Evolutionary conservation across 2,888 invertebrate genomes (phyloP), one percentile per base, ranked within the genome.

Genomic region (Yponomeuta malinellus): DNA sequence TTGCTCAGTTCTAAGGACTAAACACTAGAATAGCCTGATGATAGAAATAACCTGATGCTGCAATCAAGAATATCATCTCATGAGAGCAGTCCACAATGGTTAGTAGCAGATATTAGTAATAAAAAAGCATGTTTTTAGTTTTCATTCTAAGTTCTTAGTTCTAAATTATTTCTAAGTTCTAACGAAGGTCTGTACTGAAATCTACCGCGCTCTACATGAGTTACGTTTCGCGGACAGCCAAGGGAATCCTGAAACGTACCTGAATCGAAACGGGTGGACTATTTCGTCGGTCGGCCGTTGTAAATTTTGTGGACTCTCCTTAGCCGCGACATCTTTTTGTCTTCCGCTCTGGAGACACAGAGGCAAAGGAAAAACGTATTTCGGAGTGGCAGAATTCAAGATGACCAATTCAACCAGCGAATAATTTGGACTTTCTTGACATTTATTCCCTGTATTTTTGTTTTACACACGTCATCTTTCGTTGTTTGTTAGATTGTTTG

Each of bases 241-340:
- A 23, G 64, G 64, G 29, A 31, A 29, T 8, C n/a, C 64, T 64
- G 3, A 8, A 64, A 64, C 64, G 33, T 67, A 15, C 67, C 31
- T 65, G 29, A 65, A 65, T 33, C 29, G 65, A 64, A 64, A 23
- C 64, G 29, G 64, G 64, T 29, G 23, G 64, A 65, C 65, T 10
- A 31, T 52, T 52, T 31, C 52, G 52, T 29, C 48, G 52, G 68
- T 48, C n/a, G 48, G 48, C 68, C 52, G 68, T 67, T 71, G 71
- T 73, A 73, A 73, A 73, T 73, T 68, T 68, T 52, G 52, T 52
- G 68, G 68, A 52, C 68, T 48, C 52, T 52, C 52, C 71, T 68
- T 71, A 63, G 15, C 43, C 63, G 63, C 68, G 69, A 69, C 68
- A 64, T 63, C 71, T 71, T 64, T 63, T 33, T 48, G 65, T 59